Conservation (phyloP, 1,140 invertebrate species). For the Ectropis grisescens region DNA sequence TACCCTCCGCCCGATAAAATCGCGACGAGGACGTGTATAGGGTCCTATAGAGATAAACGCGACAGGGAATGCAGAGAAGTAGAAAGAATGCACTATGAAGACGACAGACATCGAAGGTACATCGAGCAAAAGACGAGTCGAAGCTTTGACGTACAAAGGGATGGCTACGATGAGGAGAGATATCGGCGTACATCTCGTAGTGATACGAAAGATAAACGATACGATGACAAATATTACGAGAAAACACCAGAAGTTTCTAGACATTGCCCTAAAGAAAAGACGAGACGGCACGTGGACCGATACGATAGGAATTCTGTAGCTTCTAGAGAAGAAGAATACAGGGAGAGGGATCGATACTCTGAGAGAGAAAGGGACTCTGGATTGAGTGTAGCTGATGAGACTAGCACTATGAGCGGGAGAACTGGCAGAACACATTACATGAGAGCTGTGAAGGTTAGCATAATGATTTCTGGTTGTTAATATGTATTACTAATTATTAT, state of each 20-base stretch:
- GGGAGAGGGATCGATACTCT: slow-evolving; percentile 32
- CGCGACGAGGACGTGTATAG: slow-evolving; percentile 24
- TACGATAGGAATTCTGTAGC: slow-evolving; percentile 39
- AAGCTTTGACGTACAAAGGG: slow-evolving; percentile 41
- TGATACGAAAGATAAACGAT: slow-evolving; percentile 25
- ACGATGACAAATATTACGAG: slow-evolving; percentile 33
- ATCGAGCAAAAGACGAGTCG: slow-evolving; percentile 43
- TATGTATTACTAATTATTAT: too few relatives aligned
- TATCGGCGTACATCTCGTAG: slow-evolving; percentile 32
- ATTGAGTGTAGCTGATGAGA: slow-evolving; percentile 47
- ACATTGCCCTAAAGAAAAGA: slow-evolving; percentile 26
- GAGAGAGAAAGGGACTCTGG: slow-evolving; percentile 49
- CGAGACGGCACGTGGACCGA: slow-evolving; percentile 26
- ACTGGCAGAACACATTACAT: slow-evolving; percentile 57
- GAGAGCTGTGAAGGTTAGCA: slow-evolving; percentile 43
- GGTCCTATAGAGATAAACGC: too few relatives aligned
- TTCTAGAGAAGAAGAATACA: slow-evolving; percentile 43
- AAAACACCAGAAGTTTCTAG: slow-evolving; percentile 17
- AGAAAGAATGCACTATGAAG: slow-evolving; percentile 20
- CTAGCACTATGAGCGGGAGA: slow-evolving; percentile 42
- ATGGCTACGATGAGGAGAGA: slow-evolving; percentile 26
- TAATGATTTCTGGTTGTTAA: neutral
- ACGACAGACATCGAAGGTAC: slow-evolving; percentile 26
- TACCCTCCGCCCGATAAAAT: slow-evolving; percentile 21
- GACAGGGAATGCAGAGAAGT: slow-evolving; percentile 1